Evolutionary conservation across 2,113 vertebrate species (phyloP), one percentile per base, ranked within the genome.

Genomic region (Lepus americanus): DNA sequence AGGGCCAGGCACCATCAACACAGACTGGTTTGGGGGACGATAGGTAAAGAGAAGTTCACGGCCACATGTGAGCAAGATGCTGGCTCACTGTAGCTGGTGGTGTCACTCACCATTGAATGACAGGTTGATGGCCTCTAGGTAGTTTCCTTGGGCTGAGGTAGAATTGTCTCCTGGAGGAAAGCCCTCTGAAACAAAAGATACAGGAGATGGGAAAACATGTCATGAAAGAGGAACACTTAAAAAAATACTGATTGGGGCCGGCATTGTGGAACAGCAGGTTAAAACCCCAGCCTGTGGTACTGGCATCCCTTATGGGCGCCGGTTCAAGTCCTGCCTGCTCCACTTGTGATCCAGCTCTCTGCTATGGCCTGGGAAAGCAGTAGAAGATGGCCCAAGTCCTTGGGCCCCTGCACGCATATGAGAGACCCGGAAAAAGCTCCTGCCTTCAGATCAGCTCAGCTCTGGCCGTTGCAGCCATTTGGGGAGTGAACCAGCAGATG

Each of bases 61-160:
- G 66, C 5, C 53, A 29, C 1, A 7, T 13, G n/a, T 6, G 61
- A 31, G 29, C 5, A n/a, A 39, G 31, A 67, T 2, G 9, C 51
- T 10, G 0, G 49, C 66, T 44, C 31, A 6, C 31, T 10, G 27
- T 10, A 9, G 12, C 2, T n/a, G 19, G 77, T 2, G 27, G 84
- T 7, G 0, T n/a, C 7, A 98, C 98, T 97, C 88, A 99, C 99
- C 99, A 29, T 99, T 99, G 96, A 99, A 99, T 0, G 99, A 99
- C 61, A 99, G 98, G 97, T 99, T 99, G 96, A 99, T 99, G 93
- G 99, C 99, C 97, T 99, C 99, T 77, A 99, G 98, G 97, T 99
- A 99, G 98, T 99, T 99, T 67, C 99, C 99, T 97, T 99, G 99
- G 88, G 99, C 99, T 31, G 99, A 99, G 70, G 99, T 99, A 74